These are phyloP conservation scores for Parthenolecanium corni DNA, from an alignment of 2,888 invertebrate genomes.

Conservation along the genomic window DNA sequence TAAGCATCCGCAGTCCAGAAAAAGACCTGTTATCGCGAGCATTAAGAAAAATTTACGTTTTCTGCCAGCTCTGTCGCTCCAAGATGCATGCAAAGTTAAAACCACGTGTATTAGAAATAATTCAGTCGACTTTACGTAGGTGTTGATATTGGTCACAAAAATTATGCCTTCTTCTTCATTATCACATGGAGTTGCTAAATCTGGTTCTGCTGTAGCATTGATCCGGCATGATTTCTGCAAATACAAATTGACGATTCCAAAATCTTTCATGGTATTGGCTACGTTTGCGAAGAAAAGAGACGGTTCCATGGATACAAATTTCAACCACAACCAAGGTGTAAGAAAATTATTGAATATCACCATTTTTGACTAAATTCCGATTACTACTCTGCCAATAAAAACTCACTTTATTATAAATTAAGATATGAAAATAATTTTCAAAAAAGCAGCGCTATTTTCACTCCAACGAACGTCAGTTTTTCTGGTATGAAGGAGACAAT, in stretches of 20 bases:
- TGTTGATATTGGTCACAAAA: background rate
- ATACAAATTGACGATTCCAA: constrained; percentile 9
- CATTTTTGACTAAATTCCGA: too few relatives aligned
- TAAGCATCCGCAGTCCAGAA: constrained; percentile 31
- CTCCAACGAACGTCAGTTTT: too few relatives aligned
- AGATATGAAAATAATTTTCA: too few relatives aligned
- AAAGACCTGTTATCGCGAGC: constrained; percentile 31
- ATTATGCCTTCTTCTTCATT: constrained; percentile 1
- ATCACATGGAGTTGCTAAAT: constrained; percentile 18
- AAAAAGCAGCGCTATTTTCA: too few relatives aligned
- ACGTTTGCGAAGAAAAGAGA: background rate
- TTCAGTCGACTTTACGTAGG: background rate
- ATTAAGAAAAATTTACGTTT: constrained; percentile 31
- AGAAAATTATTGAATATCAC: too few relatives aligned
- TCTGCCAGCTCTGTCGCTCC: constrained; percentile 16
- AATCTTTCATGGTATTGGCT: background rate
- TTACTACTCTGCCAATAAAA: too few relatives aligned
- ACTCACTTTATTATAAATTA: too few relatives aligned
- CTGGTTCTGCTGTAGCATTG: background rate
- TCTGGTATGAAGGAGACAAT: too few relatives aligned
- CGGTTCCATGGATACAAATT: constrained; percentile 11
- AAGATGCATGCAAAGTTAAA: background rate
- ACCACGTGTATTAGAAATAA: background rate
- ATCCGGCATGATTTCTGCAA: constrained; percentile 18
- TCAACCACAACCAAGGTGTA: too few relatives aligned